phyloP scores from a whole-genome alignment of 2,797 vertebrate species.

The Dicrostonyx torquatus region DNA sequence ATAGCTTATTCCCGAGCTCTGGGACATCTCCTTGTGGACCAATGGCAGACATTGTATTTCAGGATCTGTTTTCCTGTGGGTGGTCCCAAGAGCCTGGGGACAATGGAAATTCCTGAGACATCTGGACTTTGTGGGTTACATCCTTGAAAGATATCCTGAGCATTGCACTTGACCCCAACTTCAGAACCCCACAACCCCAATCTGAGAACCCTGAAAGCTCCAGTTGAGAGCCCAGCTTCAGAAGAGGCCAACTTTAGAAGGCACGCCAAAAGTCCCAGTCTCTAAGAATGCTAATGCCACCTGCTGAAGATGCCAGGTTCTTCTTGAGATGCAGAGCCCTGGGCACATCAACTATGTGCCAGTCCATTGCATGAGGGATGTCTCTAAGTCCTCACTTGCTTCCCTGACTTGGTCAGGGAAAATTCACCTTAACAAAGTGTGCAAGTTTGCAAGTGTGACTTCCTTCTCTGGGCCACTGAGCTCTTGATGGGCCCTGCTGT shows the following conservation, averaged over 20 bases:
- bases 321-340: accelerated
- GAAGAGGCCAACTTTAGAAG: too few relatives aligned
- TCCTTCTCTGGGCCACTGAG: accelerated
- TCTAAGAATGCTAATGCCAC: not conserved
- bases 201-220: not conserved
- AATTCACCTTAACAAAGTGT: not conserved
- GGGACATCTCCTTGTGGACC: accelerated
- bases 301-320: not conserved
- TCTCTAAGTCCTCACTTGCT: accelerated
- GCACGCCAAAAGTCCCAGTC: accelerated
- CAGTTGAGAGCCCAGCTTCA: not conserved
- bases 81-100: accelerated
- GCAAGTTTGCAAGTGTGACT: not conserved
- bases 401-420: not conserved
- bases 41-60: accelerated
- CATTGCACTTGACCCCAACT: not conserved
- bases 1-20: not conserved
- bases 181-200: not conserved
- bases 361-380: accelerated
- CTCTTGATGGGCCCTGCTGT: not conserved
- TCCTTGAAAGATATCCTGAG: accelerated
- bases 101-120: too few relatives aligned
- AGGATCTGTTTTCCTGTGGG: accelerated
- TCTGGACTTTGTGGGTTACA: not conserved
- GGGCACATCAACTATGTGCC: accelerated